These are phyloP conservation scores for Leptarthrus brevirostris DNA, from an alignment of 2,888 invertebrate species.

Conservation along the genomic window DNA sequence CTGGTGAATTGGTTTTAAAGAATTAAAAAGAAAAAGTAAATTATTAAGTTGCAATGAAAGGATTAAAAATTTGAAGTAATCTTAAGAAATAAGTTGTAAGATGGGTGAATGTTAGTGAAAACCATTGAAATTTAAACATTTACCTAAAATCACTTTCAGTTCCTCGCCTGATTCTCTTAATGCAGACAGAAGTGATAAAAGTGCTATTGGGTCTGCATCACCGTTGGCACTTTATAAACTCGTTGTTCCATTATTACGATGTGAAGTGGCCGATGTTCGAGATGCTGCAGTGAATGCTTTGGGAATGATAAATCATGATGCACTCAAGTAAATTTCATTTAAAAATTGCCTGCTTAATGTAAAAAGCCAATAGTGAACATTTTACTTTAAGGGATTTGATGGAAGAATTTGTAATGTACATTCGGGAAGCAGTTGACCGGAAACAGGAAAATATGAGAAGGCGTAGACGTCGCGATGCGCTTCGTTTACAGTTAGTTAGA, in stretches of 20 bases:
- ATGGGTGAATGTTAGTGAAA: not conserved
- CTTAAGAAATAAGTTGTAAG: constrained; percentile 8
- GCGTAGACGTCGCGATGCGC: constrained; percentile 88
- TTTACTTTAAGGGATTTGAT: constrained; percentile 81
- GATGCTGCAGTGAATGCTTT: constrained; percentile 94
- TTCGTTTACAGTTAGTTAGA: constrained; percentile 90
- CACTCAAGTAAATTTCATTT: constrained; percentile 79
- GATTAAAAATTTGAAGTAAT: constrained; percentile 14
- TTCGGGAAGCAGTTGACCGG: constrained; percentile 95
- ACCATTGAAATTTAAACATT: constrained; percentile 1
- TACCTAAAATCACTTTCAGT: constrained; percentile 68
- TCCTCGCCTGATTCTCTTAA: constrained; percentile 92
- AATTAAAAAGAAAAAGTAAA: no score
- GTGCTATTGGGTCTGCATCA: constrained; percentile 75
- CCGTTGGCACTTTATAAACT: constrained; percentile 92
- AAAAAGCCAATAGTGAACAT: not conserved
- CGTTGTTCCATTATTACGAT: constrained; percentile 89
- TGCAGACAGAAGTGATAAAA: constrained; percentile 84
- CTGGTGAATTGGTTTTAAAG: no score
- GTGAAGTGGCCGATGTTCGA: constrained; percentile 92
- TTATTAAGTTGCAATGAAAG: constrained; percentile 43
- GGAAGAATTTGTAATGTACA: constrained; percentile 91
- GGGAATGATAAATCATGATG: constrained; percentile 94
- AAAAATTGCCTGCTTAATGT: constrained; percentile 18
- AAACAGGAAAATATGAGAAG: constrained; percentile 97